Percentiles rank a stretch among this genome's conserved stretches.
phyloP scores from a whole-genome alignment of 2,888 invertebrate genomes.

The Silvanus unidentatus region DNA sequence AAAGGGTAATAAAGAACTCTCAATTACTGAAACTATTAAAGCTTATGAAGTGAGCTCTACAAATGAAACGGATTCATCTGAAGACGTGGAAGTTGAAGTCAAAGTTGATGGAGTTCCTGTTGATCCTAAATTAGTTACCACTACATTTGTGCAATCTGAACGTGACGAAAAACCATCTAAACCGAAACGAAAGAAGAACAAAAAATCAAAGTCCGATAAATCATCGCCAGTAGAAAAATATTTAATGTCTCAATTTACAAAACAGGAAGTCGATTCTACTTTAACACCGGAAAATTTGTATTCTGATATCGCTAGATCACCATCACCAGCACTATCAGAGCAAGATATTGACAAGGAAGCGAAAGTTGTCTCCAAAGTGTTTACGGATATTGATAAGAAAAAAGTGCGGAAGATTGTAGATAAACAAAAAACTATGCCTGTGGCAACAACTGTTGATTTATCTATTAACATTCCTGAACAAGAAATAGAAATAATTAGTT shows the following conservation, averaged over 20 bases:
- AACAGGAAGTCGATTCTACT: conserved; percentile 27
- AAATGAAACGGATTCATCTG: conserved; percentile 18
- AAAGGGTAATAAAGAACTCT: too few relatives aligned
- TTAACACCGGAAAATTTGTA: conserved; percentile 35
- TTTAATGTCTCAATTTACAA: conserved; percentile 32
- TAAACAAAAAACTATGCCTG: conserved; percentile 13
- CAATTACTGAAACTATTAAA: not conserved
- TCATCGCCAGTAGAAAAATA: conserved; percentile 22
- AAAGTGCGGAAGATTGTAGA: conserved; percentile 24
- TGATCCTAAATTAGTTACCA: conserved; percentile 13
- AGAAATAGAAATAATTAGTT: conserved; percentile 26
- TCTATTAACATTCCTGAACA: conserved; percentile 23
- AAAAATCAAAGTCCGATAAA: conserved; percentile 20
- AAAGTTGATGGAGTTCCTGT: conserved; percentile 32
- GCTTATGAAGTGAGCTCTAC: not conserved
- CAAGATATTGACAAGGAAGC: conserved; percentile 21
- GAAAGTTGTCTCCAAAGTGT: conserved; percentile 31
- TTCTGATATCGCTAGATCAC: conserved; percentile 33
- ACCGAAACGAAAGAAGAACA: conserved; percentile 23
- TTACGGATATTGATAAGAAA: conserved; percentile 34
- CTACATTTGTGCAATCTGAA: too few relatives aligned
- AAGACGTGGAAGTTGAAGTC: conserved; percentile 36
- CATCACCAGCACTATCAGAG: conserved; percentile 26
- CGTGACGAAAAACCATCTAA: conserved; percentile 21
- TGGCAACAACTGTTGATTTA: conserved; percentile 22